These are phyloP conservation scores for Rhagologus leucostigma DNA, from an alignment of 2,113 vertebrate species.

Conservation along the genomic window DNA sequence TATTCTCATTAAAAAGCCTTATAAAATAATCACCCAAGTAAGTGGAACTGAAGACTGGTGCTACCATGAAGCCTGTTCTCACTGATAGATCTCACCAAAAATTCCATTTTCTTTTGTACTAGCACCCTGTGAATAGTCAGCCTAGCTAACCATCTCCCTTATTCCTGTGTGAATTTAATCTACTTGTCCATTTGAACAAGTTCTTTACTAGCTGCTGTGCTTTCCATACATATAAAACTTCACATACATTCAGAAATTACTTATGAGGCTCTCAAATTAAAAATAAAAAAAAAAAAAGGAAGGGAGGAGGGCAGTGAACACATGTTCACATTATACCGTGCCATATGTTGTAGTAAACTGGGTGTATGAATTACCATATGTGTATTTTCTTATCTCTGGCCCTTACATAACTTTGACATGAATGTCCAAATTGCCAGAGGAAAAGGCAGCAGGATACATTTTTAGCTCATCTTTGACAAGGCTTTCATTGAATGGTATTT, in stretches of 20 bases:
- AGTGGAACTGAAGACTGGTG: neutral
- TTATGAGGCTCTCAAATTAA: neutral
- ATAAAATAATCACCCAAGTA: neutral
- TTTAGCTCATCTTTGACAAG: neutral
- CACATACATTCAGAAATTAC: neutral
- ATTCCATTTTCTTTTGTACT: neutral
- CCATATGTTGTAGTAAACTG: conserved; percentile 59
- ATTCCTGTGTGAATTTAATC: neutral
- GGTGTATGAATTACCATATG: conserved; percentile 29
- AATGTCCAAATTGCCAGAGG: conserved; percentile 41
- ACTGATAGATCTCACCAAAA: neutral
- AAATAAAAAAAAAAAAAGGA: neutral
- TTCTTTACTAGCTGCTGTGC: neutral
- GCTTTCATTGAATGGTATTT: neutral
- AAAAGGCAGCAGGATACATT: neutral
- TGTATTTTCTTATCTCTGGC: conserved; percentile 23
- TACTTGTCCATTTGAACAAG: neutral
- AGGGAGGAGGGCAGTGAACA: neutral
- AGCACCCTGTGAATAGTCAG: neutral
- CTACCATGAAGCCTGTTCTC: neutral
- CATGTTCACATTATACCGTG: neutral
- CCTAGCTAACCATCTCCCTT: neutral
- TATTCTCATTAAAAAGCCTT: neutral
- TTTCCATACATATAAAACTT: neutral
- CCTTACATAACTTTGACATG: conserved; percentile 44